Percentiles rank a stretch among this genome's conserved stretches.
Evolutionary conservation across 2,888 invertebrate genomes (phyloP).

Genomic region (Epinotia nisella): DNA sequence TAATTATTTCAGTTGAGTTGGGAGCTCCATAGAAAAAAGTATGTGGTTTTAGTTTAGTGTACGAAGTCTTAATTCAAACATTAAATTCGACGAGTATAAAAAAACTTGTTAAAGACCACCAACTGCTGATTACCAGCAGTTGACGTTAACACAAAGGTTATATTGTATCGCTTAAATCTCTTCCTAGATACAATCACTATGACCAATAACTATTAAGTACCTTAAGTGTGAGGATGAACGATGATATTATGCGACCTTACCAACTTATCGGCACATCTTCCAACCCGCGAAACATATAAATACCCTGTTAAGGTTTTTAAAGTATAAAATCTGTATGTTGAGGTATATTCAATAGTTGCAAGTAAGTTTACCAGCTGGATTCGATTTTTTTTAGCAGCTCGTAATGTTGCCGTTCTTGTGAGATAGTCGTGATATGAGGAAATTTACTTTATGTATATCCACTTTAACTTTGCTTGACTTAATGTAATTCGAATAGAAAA

Average conservation of each 20-base stretch:
- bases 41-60: no score
- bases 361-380: neutral
- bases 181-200: conserved; percentile 31
- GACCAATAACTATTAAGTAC: conserved; percentile 29
- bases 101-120: conserved; percentile 12
- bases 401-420: neutral
- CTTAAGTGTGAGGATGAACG: conserved; percentile 20
- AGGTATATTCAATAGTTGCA: conserved; percentile 7
- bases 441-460: neutral
- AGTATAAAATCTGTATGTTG: conserved; percentile 14
- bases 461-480: neutral
- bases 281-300: conserved; percentile 33
- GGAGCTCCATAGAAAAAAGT: no score
- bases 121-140: conserved; percentile 4
- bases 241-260: conserved; percentile 41
- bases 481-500: neutral
- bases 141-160: neutral
- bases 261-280: conserved; percentile 27
- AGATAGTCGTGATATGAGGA: neutral
- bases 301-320: conserved; percentile 31
- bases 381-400: neutral
- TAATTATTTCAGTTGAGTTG: no score
- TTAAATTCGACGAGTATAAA: no score
- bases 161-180: conserved; percentile 20
- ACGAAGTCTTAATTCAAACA: no score